Evolutionary conservation across 2,797 vertebrate genomes (phyloP), one percentile per base, ranked within the genome.

Genomic region (Masticophis lateralis): DNA sequence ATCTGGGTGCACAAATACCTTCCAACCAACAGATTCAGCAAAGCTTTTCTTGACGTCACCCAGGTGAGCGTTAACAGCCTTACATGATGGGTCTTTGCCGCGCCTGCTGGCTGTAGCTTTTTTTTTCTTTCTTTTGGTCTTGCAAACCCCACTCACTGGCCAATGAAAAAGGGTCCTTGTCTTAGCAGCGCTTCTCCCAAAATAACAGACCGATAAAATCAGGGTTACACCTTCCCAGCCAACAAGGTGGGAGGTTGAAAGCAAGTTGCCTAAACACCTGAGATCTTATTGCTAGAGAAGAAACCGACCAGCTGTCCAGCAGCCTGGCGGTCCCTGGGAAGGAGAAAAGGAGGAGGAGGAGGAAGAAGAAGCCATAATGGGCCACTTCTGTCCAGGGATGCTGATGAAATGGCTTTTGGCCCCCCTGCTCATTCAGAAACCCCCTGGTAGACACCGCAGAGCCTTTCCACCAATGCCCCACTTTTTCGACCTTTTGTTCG

Each of bases 221-320:
- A n/a, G 55, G 20, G 88, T 25, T 2, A 63, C 37, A 25, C 53
- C 12, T 37, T 14, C 14, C 61, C 87, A 28, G 53, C 28, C 6
- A 32, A 63, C 16, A 14, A 83, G 3, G 18, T 27, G 47, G n/a
- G 86, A 57, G 66, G 59, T 10, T 53, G 60, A 11, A 32, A 57
- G 47, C 27, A 60, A 88, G 7, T 56, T 28, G 22, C 28, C 2
- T 25, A 13, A 89, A 93, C 66, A 91, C 66, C 87, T 93, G 93
- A 92, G 93, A 86, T 57, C 9, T 92, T 91, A 94, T 91, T 88
- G 91, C 86, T 91, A 91, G 89, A 53, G 9, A 86, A 57, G 89
- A 89, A 55, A 66, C 18, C 63, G 7, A 37, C 83, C 43, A 20
- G 59, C 93, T 32, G 93, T 22, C 93, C 90, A 4, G 93, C 93